Percentiles rank a stretch among this genome's conserved stretches.
Conservation (phyloP, 2,113 vertebrate species). For the Ptilorrhoa leucosticta region DNA sequence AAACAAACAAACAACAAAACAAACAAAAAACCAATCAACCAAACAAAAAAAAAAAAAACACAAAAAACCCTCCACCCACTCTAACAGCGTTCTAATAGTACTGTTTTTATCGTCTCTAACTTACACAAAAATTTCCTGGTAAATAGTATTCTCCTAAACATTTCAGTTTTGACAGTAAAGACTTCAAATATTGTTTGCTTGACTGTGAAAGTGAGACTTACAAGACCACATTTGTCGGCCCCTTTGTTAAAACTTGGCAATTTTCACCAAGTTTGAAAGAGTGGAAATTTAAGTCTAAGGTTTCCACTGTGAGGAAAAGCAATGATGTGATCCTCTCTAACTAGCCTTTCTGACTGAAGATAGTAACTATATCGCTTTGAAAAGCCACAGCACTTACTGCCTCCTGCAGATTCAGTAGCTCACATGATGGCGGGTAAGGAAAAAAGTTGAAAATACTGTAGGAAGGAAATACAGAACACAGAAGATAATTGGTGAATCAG, state of each 20-base stretch:
- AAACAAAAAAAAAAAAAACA: neutral
- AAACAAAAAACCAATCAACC: neutral
- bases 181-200: neutral
- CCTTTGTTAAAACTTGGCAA: neutral
- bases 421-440: neutral
- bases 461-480: neutral
- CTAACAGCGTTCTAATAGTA: neutral
- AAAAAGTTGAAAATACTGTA: neutral
- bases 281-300: neutral
- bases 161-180: neutral
- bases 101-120: neutral
- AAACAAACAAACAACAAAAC: neutral
- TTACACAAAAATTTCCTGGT: neutral
- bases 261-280: neutral
- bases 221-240: neutral
- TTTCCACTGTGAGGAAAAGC: neutral
- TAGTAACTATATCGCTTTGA: neutral
- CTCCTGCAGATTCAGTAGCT: neutral
- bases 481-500: neutral
- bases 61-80: fast-evolving
- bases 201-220: neutral
- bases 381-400: neutral
- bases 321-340: neutral
- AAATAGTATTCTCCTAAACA: neutral
- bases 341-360: neutral